Conservation (phyloP, 2,888 invertebrate genomes). For the Charanyca ferruginea region DNA sequence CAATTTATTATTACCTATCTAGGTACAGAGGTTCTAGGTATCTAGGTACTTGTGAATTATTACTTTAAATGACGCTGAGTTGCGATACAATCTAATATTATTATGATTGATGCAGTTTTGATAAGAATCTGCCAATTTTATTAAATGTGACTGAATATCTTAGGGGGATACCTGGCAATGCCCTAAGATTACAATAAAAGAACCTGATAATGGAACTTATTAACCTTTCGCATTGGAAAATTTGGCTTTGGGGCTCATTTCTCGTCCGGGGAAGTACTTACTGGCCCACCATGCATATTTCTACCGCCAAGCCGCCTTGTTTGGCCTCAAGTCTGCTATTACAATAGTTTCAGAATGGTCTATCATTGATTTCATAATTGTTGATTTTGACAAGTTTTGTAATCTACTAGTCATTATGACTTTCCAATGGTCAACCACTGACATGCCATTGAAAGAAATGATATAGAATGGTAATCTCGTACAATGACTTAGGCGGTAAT, state of each 20-base stretch:
- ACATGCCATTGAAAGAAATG: too few relatives aligned
- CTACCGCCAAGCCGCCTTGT: too few relatives aligned
- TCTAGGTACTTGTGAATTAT: background rate
- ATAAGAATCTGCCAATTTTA: slow-evolving; percentile 25
- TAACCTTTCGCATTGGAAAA: background rate
- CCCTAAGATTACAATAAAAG: slow-evolving; percentile 5
- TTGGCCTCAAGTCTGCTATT: too few relatives aligned
- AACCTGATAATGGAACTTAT: background rate
- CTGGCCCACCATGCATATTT: background rate
- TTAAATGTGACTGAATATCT: background rate
- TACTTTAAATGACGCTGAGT: background rate
- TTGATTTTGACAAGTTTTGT: too few relatives aligned
- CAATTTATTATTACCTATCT: background rate
- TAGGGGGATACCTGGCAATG: slow-evolving; percentile 13
- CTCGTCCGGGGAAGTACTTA: slow-evolving; percentile 13
- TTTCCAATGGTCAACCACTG: too few relatives aligned
- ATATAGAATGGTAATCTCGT: too few relatives aligned
- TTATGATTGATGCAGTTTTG: slow-evolving; percentile 25
- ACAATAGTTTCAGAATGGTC: too few relatives aligned
- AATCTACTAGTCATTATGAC: too few relatives aligned
- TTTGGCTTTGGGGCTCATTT: background rate
- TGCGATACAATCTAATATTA: slow-evolving; percentile 6
- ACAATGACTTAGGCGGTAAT: too few relatives aligned
- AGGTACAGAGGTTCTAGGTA: too few relatives aligned
- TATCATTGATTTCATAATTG: too few relatives aligned